phyloP scores from a whole-genome alignment of 1,140 invertebrate species.

The Ceratina japonica region DNA sequence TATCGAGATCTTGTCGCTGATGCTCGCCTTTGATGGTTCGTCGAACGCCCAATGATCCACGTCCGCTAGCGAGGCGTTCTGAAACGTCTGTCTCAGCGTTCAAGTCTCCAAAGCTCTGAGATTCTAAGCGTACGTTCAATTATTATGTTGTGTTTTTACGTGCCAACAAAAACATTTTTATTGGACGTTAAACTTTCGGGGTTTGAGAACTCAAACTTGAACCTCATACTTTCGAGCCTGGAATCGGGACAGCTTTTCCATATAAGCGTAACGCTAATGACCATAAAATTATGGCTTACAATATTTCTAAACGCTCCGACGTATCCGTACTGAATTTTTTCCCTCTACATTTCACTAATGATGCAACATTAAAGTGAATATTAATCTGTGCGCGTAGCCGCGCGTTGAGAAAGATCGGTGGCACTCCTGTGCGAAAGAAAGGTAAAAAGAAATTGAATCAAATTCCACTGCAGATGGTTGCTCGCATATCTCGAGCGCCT shows the following conservation, averaged over 20 bases:
- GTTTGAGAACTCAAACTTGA: no score
- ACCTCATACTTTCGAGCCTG: no score
- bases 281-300: no score
- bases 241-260: no score
- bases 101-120: not conserved
- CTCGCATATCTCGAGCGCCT: constrained; percentile 36
- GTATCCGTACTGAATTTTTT: no score
- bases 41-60: constrained; percentile 25
- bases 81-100: not conserved
- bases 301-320: no score
- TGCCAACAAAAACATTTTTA: no score
- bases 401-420: not conserved
- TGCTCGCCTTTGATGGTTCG: constrained; percentile 54
- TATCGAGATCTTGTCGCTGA: constrained; percentile 48
- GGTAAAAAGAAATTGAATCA: constrained; percentile 18
- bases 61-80: constrained; percentile 1
- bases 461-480: constrained; percentile 30
- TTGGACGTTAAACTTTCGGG: no score
- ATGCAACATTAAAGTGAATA: not conserved
- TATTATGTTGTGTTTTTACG: no score
- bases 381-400: not conserved
- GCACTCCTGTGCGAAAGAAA: not conserved
- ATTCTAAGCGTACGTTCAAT: no score
- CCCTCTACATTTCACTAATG: not conserved
- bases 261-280: no score